Base-by-base conservation (phyloP, 1,140 invertebrate species). In the Akabosia matsudoensis region DNA sequence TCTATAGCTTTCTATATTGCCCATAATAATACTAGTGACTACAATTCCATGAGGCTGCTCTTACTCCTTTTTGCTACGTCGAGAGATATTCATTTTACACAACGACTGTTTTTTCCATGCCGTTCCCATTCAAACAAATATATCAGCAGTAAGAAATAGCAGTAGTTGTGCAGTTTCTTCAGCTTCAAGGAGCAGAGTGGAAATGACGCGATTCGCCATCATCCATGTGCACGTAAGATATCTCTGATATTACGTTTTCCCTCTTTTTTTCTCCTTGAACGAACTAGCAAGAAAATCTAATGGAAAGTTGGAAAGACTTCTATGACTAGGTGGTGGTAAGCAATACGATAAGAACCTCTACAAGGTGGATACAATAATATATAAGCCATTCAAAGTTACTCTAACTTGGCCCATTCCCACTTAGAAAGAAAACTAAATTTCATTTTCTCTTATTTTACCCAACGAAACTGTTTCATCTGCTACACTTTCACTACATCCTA, bases 341-440 rank as follows among this genome's bases (percentile, higher is more conserved):
- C 7, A 45, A 45, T 45, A 45, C 7, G 37, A 45, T 7, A 61
- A 24, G 14, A 4, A 22, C 24, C 24, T 13, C 26, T 67, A 30
- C 61, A 67, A 67, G 61, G 61, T 31, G 61, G 61, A 30, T 67
- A 67, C 31, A 67, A 67, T 67, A 67, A 67, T 67, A 67, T 67
- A 67, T 67, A 67, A 67, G 31, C 61, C 61, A 67, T 67, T 67
- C 61, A 67, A 67, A 67, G 61, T 67, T 67, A 67, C 61, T 67
- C 61, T 67, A 30, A 67, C 61, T 67, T 67, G 28, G 61, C 61
- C 61, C 61, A 67, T 67, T 67, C 61, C 61, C 61, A 67, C 61
- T 67, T 67, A 67, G 61, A 67, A 67, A 30, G 61, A 67, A 67
- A 67, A 67, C 61, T 67, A 67, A 67, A 67, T 67, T 67, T 67